Base-by-base conservation (phyloP, 92 coral and sea anemone species). In the Porites rus region DNA sequence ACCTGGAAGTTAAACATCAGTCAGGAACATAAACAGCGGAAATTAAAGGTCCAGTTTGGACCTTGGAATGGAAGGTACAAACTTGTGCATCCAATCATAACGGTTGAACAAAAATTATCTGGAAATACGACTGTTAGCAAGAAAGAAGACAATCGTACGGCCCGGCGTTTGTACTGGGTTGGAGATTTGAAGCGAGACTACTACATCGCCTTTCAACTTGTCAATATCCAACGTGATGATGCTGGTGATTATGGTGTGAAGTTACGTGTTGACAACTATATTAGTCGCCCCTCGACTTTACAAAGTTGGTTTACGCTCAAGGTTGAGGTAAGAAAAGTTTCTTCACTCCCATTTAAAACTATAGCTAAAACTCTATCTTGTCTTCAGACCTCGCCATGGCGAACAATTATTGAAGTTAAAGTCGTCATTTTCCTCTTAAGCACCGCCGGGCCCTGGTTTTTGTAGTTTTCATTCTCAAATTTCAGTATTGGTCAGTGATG, bases 1-100 rank as follows among this genome's bases (percentile, higher is more conserved):
- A 72, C 86, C 0, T 91, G 93, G 93, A 77, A 25, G n/a, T 87
- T 65, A 24, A 20, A 65, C 13, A 64, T 69, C 43, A 80, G 74
- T 43, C 31, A 69, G 1, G 46, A 64, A 6, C 77, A 76, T 25
- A 52, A 80, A 62, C 1, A 28, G 5, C 5, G 66, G 10, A 46
- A 53, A 17, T 22, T 76, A 19, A 25, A 65, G 12, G 87, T 65
- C 3, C 51, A 51, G 52, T 91, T 91, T 21, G 93, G 91, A 11
- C 21, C 67, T 1, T 91, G 87, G 87, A 18, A 72, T 62, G 21
- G 14, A 1, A 10, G 11, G 0, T 2, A 14, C 19, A 25, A 20
- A 16, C 0, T 22, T 10, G 46, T 81, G 0, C 17, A 20, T 0
- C 18, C 11, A 0, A 17, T 90, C 10, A 20, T 81, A 2, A 31